Percentiles rank a stretch among this genome's conserved stretches.
Conservation (phyloP, 2,888 invertebrate genomes). For the Caenorhabditis imperialis region DNA sequence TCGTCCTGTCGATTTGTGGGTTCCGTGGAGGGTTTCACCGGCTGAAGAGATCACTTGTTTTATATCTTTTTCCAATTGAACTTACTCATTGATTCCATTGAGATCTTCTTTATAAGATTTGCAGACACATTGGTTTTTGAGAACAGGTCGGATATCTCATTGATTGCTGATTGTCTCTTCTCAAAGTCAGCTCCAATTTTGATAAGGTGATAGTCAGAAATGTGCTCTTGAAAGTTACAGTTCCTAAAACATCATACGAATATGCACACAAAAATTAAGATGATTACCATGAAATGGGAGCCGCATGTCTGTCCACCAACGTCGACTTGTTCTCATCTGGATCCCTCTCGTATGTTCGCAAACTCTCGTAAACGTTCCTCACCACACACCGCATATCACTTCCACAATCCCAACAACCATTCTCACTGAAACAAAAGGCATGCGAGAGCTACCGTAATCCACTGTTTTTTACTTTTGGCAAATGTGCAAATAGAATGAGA, state of each 20-base stretch:
- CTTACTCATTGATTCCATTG: slow-evolving; percentile 39
- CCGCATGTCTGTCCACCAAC: slow-evolving; percentile 35
- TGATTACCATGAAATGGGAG: slow-evolving; percentile 38
- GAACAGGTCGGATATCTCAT: slow-evolving; percentile 5
- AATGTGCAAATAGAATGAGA: slow-evolving; percentile 41
- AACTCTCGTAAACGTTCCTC: slow-evolving; percentile 18
- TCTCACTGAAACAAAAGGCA: slow-evolving; percentile 15
- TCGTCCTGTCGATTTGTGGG: slow-evolving; percentile 26
- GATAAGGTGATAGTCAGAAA: slow-evolving; percentile 27
- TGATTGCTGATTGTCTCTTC: slow-evolving; percentile 11
- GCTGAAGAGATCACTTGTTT: slow-evolving; percentile 1
- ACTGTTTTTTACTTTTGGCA: slow-evolving; percentile 18
- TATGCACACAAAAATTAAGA: background rate
- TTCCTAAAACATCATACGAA: slow-evolving; percentile 15
- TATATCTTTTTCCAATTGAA: background rate
- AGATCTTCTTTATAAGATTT: slow-evolving; percentile 15
- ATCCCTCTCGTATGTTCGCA: slow-evolving; percentile 14
- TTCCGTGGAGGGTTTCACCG: slow-evolving; percentile 35
- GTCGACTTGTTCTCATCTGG: slow-evolving; percentile 23
- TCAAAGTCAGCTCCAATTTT: slow-evolving; percentile 18
- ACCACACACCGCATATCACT: slow-evolving; percentile 31
- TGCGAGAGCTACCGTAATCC: too few species aligned
- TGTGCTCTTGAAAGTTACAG: slow-evolving; percentile 24
- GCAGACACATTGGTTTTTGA: background rate
- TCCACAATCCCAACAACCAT: slow-evolving; percentile 31